Evolutionary conservation across 2,888 invertebrate species (phyloP), one percentile per base, ranked within the genome.

Genomic region (Apomyelois bistriatella): DNA sequence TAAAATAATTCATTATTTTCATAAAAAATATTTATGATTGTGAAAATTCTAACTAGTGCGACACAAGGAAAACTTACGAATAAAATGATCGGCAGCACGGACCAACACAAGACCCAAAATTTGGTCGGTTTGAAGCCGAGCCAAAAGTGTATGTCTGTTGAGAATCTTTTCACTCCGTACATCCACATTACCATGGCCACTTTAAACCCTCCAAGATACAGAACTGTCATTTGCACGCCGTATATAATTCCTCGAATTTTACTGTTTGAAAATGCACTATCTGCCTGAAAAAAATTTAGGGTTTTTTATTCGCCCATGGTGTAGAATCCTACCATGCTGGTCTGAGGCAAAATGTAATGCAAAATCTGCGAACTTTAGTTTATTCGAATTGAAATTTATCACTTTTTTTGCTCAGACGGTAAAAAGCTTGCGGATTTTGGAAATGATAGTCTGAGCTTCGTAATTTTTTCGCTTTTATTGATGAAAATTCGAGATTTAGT

Each of bases 141-240:
- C 79, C 82, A 82, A 71, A 82, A 87, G 15, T 82, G 70, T 56
- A 86, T 76, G 58, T 86, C 86, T 0, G 75, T 78, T 48, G 76
- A 72, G 55, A 85, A 82, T 46, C 61, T 80, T 40, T 72, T 57
- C 9, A 82, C 72, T 4, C 87, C 86, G 42, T 85, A 86, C 5
- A 85, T 52, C 80, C 84, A 86, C 81, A 85, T 82, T 1, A 86
- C 70, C 36, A 84, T 60, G 1, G 74, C 74, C 28, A 66, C 71
- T 62, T 76, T 82, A 38, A 73, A 60, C 9, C 73, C 72, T 17
- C 83, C 83, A 41, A 85, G 60, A 54, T 76, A 83, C n/a, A 79
- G 55, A 8, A 70, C 64, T 10, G 64, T 61, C 3, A 70, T 53
- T 42, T 68, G 64, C 10, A 82, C 35, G 4, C 83, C 83, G 8